A percentile compares a stretch with the other conserved stretches of the same genome.
Conservation (phyloP, 2,113 vertebrate species). For the Rostratula benghalensis region DNA sequence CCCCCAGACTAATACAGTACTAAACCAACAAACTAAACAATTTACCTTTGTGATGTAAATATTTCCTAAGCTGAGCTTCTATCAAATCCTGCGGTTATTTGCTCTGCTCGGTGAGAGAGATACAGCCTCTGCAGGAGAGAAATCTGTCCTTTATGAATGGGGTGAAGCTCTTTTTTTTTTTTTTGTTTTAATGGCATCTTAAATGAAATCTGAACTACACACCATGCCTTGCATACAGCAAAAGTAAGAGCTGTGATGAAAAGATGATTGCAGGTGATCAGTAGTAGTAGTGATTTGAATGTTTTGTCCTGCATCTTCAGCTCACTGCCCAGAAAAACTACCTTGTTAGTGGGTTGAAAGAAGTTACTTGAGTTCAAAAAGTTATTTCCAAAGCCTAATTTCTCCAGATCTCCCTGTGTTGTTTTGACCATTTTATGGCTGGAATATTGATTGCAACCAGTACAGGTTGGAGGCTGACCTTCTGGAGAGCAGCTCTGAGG, state of each 20-base stretch:
- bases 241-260: not conserved
- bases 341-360: not conserved
- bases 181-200: not conserved
- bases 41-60: slow-evolving; percentile 39
- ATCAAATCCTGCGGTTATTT: not conserved
- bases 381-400: not conserved
- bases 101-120: fast-evolving
- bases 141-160: not conserved
- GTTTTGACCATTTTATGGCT: not conserved
- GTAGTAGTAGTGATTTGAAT: not conserved
- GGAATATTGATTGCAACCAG: not conserved
- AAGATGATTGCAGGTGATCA: not conserved
- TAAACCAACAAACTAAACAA: not conserved
- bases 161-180: not conserved
- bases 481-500: too few relatives aligned
- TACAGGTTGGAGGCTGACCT: too few relatives aligned
- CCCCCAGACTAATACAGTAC: not conserved
- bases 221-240: not conserved
- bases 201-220: not conserved
- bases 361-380: not conserved
- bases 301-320: not conserved
- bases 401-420: fast-evolving
- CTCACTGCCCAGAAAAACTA: not conserved
- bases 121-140: not conserved
- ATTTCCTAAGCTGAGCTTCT: not conserved